Conservation (phyloP, 1,140 invertebrate genomes). For the Holcopasites calliopsidis region DNA sequence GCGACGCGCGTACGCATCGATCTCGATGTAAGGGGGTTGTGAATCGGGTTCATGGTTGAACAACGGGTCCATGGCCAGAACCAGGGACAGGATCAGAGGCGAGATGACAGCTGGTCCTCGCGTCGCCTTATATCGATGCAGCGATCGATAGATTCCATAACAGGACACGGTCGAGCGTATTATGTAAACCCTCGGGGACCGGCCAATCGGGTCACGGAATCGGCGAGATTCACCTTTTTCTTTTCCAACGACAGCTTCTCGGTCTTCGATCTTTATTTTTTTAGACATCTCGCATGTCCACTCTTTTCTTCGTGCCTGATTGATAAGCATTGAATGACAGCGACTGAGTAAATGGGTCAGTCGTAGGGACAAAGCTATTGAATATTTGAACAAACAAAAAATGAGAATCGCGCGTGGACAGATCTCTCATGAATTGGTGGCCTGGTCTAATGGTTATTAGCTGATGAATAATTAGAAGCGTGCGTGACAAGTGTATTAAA, state of each 20-base stretch:
- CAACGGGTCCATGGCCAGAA: conserved; percentile 69
- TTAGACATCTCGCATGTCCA: too few species aligned
- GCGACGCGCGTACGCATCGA: conserved; percentile 42
- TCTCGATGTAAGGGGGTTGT: conserved; percentile 63
- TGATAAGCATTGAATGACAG: neutral
- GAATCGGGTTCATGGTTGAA: conserved; percentile 70
- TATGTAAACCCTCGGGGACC: conserved; percentile 68
- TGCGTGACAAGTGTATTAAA: too few species aligned
- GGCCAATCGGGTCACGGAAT: conserved; percentile 53
- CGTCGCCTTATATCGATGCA: conserved; percentile 70
- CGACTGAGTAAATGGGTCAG: neutral
- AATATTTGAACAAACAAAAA: too few species aligned
- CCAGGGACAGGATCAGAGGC: conserved; percentile 38
- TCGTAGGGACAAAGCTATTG: too few species aligned
- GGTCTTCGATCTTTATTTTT: conserved; percentile 27
- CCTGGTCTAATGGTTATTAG: too few species aligned
- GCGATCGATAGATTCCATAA: conserved; percentile 73
- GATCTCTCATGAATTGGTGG: too few species aligned
- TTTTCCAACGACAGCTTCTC: neutral
- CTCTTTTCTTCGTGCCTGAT: too few species aligned
- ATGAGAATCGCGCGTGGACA: too few species aligned
- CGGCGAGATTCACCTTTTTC: conserved; percentile 51
- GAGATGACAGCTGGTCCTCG: conserved; percentile 62
- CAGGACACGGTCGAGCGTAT: conserved; percentile 57
- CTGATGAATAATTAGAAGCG: too few species aligned